These are phyloP conservation scores for Scarus forsteni DNA, from an alignment of 2,797 vertebrate species.

Conservation along the genomic window DNA sequence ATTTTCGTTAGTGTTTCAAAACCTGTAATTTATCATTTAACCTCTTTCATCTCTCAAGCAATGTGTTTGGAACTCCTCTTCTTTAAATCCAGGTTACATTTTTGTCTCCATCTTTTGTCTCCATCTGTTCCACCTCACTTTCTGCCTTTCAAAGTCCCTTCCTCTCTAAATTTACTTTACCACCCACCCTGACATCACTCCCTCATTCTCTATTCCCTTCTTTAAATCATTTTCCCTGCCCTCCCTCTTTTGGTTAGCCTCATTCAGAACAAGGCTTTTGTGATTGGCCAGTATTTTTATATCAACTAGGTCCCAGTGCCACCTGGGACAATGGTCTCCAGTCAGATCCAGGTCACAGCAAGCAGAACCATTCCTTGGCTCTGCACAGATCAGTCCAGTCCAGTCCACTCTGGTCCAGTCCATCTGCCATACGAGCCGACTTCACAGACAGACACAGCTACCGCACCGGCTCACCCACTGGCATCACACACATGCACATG, in stretches of 20 bases:
- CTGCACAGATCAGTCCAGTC: slow-evolving; percentile 54
- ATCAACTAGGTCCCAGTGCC: slow-evolving; percentile 87
- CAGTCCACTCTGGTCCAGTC: slow-evolving; percentile 52
- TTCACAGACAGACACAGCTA: slow-evolving; percentile 60
- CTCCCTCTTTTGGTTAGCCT: slow-evolving; percentile 75
- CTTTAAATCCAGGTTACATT: slow-evolving; percentile 30
- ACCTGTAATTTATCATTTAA: slow-evolving; percentile 9
- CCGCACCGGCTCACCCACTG: slow-evolving; percentile 51
- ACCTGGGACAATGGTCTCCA: slow-evolving; percentile 85
- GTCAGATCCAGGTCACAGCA: slow-evolving; percentile 82
- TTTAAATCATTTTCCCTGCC: slow-evolving; percentile 56
- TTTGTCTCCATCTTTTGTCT: slow-evolving; percentile 30
- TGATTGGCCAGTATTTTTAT: slow-evolving; percentile 90
- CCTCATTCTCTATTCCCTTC: slow-evolving; percentile 45
- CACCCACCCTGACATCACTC: slow-evolving; percentile 56
- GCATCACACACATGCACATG: slow-evolving; percentile 36
- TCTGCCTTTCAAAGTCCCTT: slow-evolving; percentile 14
- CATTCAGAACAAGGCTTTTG: slow-evolving; percentile 76
- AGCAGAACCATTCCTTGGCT: slow-evolving; percentile 65
- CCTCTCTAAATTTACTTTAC: slow-evolving; percentile 52
- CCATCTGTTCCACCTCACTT: slow-evolving; percentile 18
- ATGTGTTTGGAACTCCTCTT: slow-evolving; percentile 8
- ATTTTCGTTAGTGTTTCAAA: neutral
- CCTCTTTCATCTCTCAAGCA: slow-evolving; percentile 5
- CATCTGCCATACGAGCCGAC: slow-evolving; percentile 58